These are phyloP conservation scores for Sebastes aleutianus DNA, from an alignment of 2,797 vertebrate species.

Conservation along the genomic window DNA sequence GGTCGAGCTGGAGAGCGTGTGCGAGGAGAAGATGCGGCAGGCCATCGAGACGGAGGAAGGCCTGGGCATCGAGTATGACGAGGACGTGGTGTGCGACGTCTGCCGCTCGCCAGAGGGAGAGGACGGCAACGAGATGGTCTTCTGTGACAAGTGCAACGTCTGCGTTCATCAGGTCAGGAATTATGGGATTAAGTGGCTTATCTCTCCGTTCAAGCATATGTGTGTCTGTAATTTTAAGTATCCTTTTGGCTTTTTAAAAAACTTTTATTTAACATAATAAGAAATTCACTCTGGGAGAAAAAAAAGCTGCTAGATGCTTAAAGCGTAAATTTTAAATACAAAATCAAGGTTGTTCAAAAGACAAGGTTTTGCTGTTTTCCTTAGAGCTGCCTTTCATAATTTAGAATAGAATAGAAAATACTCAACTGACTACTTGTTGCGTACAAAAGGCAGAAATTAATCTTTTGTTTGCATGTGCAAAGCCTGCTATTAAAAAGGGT, in stretches of 20 bases:
- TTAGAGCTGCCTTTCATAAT: background rate
- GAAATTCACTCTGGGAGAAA: background rate
- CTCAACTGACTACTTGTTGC: too few relatives aligned
- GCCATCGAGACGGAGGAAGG: constrained; percentile 95
- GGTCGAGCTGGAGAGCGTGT: constrained; percentile 91
- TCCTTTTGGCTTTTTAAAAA: background rate
- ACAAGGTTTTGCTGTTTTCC: background rate
- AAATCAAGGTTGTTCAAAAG: background rate
- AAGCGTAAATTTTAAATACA: background rate
- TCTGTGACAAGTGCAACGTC: constrained; percentile 97
- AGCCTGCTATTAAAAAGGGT: background rate
- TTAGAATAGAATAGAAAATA: background rate
- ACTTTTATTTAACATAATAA: background rate
- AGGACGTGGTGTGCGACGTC: constrained; percentile 96
- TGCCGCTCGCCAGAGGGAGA: constrained; percentile 96
- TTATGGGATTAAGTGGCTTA: background rate
- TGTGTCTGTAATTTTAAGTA: background rate
- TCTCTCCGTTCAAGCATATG: background rate
- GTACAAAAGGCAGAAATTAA: background rate
- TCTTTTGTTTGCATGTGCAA: background rate
- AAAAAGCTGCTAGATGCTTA: background rate
- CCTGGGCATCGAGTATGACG: constrained; percentile 95
- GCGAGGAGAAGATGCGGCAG: constrained; percentile 91
- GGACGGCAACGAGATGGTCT: constrained; percentile 98
- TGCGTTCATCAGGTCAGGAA: constrained; percentile 93